These are phyloP conservation scores for Chelonia mydas DNA, from an alignment of 2,797 vertebrate species.

Conservation along the genomic window DNA sequence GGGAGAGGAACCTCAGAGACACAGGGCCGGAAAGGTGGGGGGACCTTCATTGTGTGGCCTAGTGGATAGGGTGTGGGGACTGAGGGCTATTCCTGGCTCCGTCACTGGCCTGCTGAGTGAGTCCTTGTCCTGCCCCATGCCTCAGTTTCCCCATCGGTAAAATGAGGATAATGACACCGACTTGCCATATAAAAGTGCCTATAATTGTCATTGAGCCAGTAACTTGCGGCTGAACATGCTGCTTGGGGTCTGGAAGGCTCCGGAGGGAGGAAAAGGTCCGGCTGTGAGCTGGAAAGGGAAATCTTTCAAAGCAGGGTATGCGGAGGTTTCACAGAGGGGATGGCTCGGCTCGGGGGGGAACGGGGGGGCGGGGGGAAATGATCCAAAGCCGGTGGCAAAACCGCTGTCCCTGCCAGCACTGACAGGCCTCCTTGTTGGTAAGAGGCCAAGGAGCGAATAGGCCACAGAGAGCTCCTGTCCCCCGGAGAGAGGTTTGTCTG, in stretches of 20 bases:
- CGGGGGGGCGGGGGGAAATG: no score
- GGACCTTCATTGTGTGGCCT: not conserved
- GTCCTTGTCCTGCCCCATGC: accelerated
- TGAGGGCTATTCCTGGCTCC: not conserved
- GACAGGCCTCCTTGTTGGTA: not conserved
- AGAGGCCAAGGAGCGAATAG: not conserved
- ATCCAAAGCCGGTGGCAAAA: not conserved
- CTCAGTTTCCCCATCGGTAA: not conserved
- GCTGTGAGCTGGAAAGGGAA: no score
- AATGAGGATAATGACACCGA: not conserved
- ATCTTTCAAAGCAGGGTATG: no score
- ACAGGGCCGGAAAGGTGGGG: no score
- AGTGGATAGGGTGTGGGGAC: not conserved
- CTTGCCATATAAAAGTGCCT: not conserved
- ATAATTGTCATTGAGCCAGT: not conserved
- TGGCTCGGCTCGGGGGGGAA: not conserved
- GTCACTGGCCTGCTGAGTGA: not conserved
- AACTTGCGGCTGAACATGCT: not conserved
- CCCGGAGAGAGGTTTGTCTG: not conserved
- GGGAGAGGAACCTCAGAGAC: not conserved
- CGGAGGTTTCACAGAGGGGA: not conserved
- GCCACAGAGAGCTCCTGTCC: not conserved
- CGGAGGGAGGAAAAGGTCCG: no score
- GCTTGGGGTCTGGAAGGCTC: no score
- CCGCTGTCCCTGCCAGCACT: not conserved